Evolutionary conservation across 2,888 invertebrate genomes (phyloP).

Genomic region (Andrena bucephala): DNA sequence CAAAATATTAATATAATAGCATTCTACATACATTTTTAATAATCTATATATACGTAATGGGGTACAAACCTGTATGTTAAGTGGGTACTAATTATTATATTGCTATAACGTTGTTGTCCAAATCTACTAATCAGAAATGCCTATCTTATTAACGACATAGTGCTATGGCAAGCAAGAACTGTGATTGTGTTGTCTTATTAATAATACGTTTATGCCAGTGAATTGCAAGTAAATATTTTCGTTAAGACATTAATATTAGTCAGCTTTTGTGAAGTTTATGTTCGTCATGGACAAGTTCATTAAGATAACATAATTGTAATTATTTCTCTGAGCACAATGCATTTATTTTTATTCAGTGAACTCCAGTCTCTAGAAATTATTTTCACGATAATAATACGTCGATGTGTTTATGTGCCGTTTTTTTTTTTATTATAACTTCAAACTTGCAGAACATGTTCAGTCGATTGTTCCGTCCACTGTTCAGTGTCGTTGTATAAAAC

Average conservation of each 20-base stretch:
- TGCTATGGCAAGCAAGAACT: constrained; percentile 67
- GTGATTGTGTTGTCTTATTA: constrained; percentile 66
- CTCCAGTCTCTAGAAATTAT: not conserved
- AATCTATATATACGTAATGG: constrained; percentile 65
- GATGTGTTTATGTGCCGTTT: constrained; percentile 10
- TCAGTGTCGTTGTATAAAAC: constrained; percentile 22
- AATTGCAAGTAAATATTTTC: constrained; percentile 51
- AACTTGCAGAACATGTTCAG: constrained; percentile 8
- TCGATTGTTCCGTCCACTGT: constrained; percentile 13
- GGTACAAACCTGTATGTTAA: constrained; percentile 74
- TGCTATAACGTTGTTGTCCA: constrained; percentile 62
- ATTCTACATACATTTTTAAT: constrained; percentile 66
- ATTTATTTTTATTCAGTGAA: constrained; percentile 55
- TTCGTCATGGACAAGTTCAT: constrained; percentile 62
- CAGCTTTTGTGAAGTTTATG: constrained; percentile 71
- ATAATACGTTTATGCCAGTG: constrained; percentile 53
- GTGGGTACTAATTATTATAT: constrained; percentile 76
- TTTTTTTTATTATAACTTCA: not conserved
- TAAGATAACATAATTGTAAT: constrained; percentile 54
- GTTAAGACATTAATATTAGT: constrained; percentile 63
- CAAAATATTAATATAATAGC: constrained; percentile 85
- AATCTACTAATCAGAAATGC: constrained; percentile 66
- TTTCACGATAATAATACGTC: not conserved
- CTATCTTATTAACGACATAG: constrained; percentile 65
- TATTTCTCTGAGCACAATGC: constrained; percentile 69